Evolutionary conservation across 2,797 vertebrate species (phyloP), one percentile per base, ranked within the genome.

Genomic region (Alcedo quadribrachys): DNA sequence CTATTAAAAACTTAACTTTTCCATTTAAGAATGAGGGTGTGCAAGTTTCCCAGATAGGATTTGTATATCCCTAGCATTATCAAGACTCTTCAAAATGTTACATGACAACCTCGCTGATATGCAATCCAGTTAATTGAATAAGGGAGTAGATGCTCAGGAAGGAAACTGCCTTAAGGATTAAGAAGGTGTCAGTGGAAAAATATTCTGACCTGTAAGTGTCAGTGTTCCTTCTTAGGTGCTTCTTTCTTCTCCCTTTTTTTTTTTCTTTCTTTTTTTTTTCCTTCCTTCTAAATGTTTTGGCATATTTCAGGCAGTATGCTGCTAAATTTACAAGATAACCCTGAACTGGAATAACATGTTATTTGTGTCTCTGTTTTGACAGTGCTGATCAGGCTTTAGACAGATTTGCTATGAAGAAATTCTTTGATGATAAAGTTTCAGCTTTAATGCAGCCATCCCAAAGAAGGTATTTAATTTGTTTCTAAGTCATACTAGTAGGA

Each of bases 341-440:
- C 24, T 4, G 8, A 65, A 48, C 33, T 50, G 66, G 14, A 87
- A 81, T 87, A 92, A 90, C 12, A 9, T 80, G 27, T 4, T 87
- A 22, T 94, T 25, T 81, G 8, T 91, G 19, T 92, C 35, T 94
- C 90, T 94, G 90, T 95, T 92, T 93, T 96, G 71, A 87, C 97
- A 99, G 99, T 89, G 99, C 99, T 82, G 99, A 99, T 97, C 99
- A 99, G 97, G 99, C 99, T 35, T 97, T 99, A 61, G 99, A 99
- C 97, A 98, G 99, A 94, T 99, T 99, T 74, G 99, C 99, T 46
- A 99, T 99, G 99, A 99, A 99, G 98, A 99, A 99, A 95, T 99
- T 98, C 97, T 99, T 99, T 33, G 99, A 99, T 90, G 99, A 99
- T 96, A 99, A 99, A 97, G 98, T 99, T 91, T 99, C 98, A 32